Base-by-base conservation (phyloP, 1,140 invertebrate genomes). In the Dufourea novaeangliae region DNA sequence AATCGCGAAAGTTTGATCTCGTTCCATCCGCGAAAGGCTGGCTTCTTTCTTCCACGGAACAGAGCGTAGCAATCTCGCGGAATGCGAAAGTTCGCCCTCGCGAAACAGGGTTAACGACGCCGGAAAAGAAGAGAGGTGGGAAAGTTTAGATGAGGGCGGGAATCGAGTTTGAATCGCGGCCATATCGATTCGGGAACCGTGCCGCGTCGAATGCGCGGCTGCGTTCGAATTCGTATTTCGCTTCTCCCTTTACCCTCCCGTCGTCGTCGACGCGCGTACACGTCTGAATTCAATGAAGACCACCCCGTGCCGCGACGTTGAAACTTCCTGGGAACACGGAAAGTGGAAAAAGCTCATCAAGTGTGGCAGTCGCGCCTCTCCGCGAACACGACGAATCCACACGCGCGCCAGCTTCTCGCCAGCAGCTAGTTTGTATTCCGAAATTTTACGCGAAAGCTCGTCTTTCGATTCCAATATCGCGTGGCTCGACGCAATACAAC, bases 201-300 rank as follows among this genome's bases (percentile, higher is more conserved):
- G 79, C 72, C 44, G 72, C 72, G 46, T n/a, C 46, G 11, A 14
- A 11, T 14, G 44, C 37, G 64, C 46, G 46, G 41, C 63, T 72
- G 61, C 32, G 74, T 80, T 81, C 61, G 66, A 77, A 78, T 83
- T 78, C 68, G 74, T 63, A 67, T 27, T 20, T 39, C 54, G 17
- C 44, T 63, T 37, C 61, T 52, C 50, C 12, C n/a, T n/a, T 46
- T 46, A 46, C 59, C 32, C 52, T 70, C 61, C n/a, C n/a, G n/a
- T n/a, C n/a, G n/a, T n/a, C n/a, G n/a, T n/a, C n/a, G n/a, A n/a
- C 22, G 46, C 27, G 29, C 68, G 39, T 34, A 7, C 20, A 64
- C 39, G 61, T n/a, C n/a, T n/a, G n/a, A n/a, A 74, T 74, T 79
- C 79, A 67, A 81, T 80, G 61, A 71, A 70, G 57, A 71, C n/a